Evolutionary conservation across 2,113 vertebrate species (phyloP), one percentile per base, ranked within the genome.

Genomic region (Entosphenus tridentatus): DNA sequence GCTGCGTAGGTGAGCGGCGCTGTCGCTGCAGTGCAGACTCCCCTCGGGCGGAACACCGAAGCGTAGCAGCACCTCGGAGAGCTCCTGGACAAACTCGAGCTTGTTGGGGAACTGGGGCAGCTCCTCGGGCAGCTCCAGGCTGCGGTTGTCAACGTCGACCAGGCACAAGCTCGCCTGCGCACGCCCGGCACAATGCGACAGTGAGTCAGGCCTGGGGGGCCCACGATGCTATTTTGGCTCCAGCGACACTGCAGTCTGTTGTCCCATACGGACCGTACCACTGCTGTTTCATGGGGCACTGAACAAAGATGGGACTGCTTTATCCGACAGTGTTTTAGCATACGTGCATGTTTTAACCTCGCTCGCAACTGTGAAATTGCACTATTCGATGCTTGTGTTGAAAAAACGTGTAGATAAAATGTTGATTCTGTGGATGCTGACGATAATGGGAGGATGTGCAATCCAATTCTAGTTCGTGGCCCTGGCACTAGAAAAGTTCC

Each of bases 141-240:
- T 95, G 75, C 96, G 92, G 83, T 98, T 95, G 80, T 98, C 93
- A 68, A 98, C 86, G 77, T 98, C 93, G 79, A 98, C 92, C 75
- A 98, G 96, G 79, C 93, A 98, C 73, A 98, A 79, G 76, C 95
- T 96, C 73, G 93, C 93, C 93, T 98, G 73, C 57, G 73, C 79
- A 73, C 13, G 14, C 6, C 4, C 5, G 39, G 39, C 39, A 39
- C 39, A 39, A 39, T 39, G 39, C 39, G 39, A 39, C 39, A 1
- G 39, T 1, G 39, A 5, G 39, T 39, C 6, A 39, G 39, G 39
- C 39, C 39, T 7, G 39, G 39, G 39, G 39, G 39, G 1, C 39
- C 39, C 39, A 39, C 39, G 39, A 39, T 39, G 39, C 39, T 39
- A 39, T 39, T 39, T 39, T 7, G 39, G 39, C 1, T 10, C 62